Conservation (phyloP, 2,888 invertebrate genomes). For the Parasteatoda lunata region DNA sequence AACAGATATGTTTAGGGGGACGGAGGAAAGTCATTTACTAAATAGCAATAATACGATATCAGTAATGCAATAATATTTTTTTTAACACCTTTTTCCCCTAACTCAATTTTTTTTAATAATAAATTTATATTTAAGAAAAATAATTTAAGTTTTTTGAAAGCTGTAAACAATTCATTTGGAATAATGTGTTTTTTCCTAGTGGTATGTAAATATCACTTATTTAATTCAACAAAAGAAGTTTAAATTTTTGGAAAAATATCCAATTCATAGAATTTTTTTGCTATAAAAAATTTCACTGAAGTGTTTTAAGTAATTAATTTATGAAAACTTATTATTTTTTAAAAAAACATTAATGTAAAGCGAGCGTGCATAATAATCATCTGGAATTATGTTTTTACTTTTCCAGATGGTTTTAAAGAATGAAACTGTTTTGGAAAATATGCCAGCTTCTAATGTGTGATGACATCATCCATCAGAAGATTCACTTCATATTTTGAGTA, state of each 20-base stretch:
- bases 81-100: no score
- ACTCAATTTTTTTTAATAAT: no score
- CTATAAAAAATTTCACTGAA: no score
- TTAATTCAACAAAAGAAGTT: background rate
- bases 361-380: background rate
- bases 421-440: conserved; percentile 63
- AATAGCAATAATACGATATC: no score
- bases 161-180: no score
- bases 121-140: no score
- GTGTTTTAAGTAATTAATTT: background rate
- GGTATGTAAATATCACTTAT: background rate
- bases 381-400: background rate
- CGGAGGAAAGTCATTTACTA: no score
- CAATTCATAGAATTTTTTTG: background rate
- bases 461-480: background rate
- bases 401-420: conserved; percentile 62
- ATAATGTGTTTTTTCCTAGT: no score
- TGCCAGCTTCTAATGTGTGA: conserved; percentile 67
- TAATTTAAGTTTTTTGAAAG: no score
- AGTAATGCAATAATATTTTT: no score
- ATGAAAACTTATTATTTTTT: background rate
- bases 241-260: background rate
- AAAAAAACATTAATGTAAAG: background rate
- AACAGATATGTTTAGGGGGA: no score
- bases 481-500: no score